A percentile compares a stretch with the other conserved stretches of the same genome.
Conservation (phyloP, 1,140 invertebrate genomes). For the Bombyx mandarina region DNA sequence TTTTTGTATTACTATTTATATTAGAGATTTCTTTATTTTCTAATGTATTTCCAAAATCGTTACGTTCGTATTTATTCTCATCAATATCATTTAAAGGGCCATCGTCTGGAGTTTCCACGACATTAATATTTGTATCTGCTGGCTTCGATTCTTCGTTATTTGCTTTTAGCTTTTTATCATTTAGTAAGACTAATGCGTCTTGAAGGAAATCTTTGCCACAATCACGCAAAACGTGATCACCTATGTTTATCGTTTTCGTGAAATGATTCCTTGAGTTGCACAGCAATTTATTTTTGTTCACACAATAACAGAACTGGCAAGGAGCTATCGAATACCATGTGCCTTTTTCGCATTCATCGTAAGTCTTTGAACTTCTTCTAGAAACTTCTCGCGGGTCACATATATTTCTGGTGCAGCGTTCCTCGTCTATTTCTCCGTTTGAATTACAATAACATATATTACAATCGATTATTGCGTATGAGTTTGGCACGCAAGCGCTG, state of each 20-base stretch:
- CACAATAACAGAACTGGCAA: conserved; percentile 46
- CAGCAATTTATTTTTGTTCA: conserved; percentile 33
- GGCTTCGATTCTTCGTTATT: too few species aligned
- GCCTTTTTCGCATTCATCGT: conserved; percentile 25
- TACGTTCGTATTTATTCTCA: too few species aligned
- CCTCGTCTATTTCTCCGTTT: conserved; percentile 24
- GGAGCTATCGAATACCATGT: conserved; percentile 39
- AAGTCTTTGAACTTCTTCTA: conserved; percentile 14
- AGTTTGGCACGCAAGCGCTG: conserved; percentile 24
- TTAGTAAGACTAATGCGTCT: conserved; percentile 11
- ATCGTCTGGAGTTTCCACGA: too few species aligned
- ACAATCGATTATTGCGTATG: conserved; percentile 31
- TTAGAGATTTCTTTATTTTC: too few species aligned
- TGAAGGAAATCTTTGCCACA: conserved; percentile 31
- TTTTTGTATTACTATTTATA: too few species aligned
- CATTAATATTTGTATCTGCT: too few species aligned
- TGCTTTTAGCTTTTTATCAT: too few species aligned
- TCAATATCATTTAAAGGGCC: too few species aligned
- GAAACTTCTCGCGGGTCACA: conserved; percentile 12
- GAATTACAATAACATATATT: conserved; percentile 39
- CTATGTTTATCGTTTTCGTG: conserved; percentile 17
- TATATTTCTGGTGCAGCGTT: conserved; percentile 34
- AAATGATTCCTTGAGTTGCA: conserved; percentile 28
- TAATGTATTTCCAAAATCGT: too few species aligned
- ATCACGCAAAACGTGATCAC: conserved; percentile 25